Conservation (phyloP, 2,888 invertebrate species). For the Plebejus argus region DNA sequence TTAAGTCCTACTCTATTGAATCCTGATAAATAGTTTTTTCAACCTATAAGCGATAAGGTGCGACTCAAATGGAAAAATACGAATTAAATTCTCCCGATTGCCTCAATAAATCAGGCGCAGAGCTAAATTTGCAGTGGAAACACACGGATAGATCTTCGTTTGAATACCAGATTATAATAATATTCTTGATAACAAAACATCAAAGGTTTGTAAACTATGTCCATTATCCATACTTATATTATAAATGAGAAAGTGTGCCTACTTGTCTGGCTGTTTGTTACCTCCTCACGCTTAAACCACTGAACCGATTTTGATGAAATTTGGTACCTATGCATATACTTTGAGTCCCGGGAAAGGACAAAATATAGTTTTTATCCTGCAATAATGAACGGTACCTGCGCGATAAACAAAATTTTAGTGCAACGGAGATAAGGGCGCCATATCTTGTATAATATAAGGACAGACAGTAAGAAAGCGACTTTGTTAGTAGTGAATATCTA, state of each 20-base stretch:
- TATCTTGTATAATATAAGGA: background rate
- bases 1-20: background rate
- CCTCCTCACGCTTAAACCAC: background rate
- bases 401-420: no score
- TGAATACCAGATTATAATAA: background rate
- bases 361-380: no score
- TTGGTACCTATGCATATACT: background rate
- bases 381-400: no score
- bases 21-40: slow-evolving; percentile 19
- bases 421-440: no score
- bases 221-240: no score
- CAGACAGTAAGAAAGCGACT: background rate
- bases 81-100: slow-evolving; percentile 22
- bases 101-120: slow-evolving; percentile 10
- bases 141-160: background rate
- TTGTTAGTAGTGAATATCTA: background rate
- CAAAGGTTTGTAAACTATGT: no score
- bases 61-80: slow-evolving; percentile 23
- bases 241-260: no score
- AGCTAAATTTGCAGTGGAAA: slow-evolving; percentile 23
- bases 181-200: background rate
- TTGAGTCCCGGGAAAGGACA: no score
- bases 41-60: background rate
- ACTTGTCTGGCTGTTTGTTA: background rate
- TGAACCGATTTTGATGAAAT: background rate